Evolutionary conservation across 2,113 vertebrate species (phyloP).

Genomic region (Dipodomys merriami): DNA sequence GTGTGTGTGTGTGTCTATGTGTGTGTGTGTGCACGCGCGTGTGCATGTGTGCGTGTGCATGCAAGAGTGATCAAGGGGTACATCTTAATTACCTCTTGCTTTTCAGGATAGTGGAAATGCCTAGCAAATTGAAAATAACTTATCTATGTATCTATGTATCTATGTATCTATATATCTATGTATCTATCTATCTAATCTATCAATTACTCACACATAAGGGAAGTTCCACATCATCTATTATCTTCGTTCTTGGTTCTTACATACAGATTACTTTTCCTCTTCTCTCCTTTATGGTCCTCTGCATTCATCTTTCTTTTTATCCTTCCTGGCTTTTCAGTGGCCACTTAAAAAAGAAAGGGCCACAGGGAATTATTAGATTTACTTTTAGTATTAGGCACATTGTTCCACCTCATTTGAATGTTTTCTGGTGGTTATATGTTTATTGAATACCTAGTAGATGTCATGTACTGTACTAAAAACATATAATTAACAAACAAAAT

Average conservation of each 20-base stretch:
- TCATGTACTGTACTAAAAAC: background rate
- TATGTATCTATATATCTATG: no score
- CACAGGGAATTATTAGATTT: background rate
- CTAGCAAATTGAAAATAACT: slow-evolving; percentile 25
- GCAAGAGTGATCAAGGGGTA: background rate
- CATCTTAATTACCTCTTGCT: slow-evolving; percentile 18
- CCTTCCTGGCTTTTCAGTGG: background rate
- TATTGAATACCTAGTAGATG: background rate
- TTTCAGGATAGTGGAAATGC: slow-evolving; percentile 16
- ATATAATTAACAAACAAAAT: background rate
- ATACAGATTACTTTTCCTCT: background rate
- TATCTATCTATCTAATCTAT: background rate
- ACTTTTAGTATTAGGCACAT: background rate
- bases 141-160: background rate
- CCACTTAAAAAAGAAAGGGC: slow-evolving; percentile 6
- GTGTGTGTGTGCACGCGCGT: no score
- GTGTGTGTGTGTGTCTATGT: no score
- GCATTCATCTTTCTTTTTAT: background rate
- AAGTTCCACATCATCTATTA: background rate
- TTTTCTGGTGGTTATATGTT: background rate
- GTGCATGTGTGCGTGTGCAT: no score
- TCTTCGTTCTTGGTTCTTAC: background rate
- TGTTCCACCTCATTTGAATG: background rate
- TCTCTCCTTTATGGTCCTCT: background rate
- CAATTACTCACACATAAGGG: background rate